Base-by-base conservation (phyloP, 2,888 invertebrate genomes). In the Tridacna gigas region DNA sequence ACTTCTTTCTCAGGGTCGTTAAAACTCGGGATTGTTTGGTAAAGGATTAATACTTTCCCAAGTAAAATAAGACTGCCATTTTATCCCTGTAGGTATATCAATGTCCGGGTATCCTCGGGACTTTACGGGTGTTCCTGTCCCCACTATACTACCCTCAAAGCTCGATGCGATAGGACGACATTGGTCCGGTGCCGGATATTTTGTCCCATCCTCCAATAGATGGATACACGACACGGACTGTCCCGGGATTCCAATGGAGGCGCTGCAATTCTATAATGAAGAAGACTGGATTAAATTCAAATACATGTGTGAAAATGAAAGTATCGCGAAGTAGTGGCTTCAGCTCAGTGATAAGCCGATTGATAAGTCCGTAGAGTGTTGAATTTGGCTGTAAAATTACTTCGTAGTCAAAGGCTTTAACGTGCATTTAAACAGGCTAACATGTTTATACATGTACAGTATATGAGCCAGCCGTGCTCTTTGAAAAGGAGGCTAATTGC, bases 231-330 rank as follows among this genome's bases (percentile, higher is more conserved):
- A 93, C 45, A 92, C 91, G 26, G 88, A 88, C n/a, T 90, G 89
- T 22, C 91, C 91, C 9, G 91, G 91, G 1, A 86, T 93, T 12
- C 91, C 93, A 11, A 86, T 83, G n/a, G 91, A 92, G 22, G 86
- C 93, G 12, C 81, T 91, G 66, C 88, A 90, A 26, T 93, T 93
- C 83, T 90, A 92, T 77, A 93, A 93, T 79, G 93, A 93, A 83
- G 93, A 93, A 74, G 93, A 93, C 84, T 93, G 92, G 92, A 83
- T 91, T 18, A 93, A 93, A 82, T 93, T 91, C 73, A 91, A 91
- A 80, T 89, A 91, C 79, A 89, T 91, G 89, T 80, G 82, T n/a
- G 89, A 91, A 67, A 90, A 89, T 48, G 71, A n/a, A 26, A 71
- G 22, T 25, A 22, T 71, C 0, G 12, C 56, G 11, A 71, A 71